A percentile compares a stretch with the other conserved stretches of the same genome.
These are phyloP conservation scores for Ophion ellenae DNA, from an alignment of 2,888 invertebrate genomes.

Conservation along the genomic window DNA sequence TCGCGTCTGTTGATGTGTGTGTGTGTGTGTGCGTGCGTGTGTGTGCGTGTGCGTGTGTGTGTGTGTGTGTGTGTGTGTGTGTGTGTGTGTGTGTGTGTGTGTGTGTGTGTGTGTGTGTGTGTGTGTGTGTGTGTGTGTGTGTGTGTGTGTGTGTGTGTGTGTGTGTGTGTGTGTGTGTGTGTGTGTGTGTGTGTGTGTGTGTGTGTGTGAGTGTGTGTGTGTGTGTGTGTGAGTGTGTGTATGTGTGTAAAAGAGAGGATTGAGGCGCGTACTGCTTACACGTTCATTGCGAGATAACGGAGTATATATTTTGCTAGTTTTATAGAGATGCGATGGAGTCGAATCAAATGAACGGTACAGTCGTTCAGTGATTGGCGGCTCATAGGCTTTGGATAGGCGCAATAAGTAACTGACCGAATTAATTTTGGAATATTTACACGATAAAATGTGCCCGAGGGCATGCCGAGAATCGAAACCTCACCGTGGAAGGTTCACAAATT, in stretches of 20 bases:
- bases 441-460: not conserved
- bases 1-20: constrained; percentile 1
- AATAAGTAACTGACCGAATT: not conserved
- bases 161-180: no score
- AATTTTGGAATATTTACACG: not conserved
- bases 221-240: no score
- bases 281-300: constrained; percentile 38
- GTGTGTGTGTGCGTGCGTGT: no score
- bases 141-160: no score
- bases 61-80: no score
- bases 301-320: constrained; percentile 44
- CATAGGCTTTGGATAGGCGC: constrained; percentile 2
- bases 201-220: no score
- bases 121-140: no score
- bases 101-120: no score
- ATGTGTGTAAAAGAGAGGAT: constrained; percentile 7
- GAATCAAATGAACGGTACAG: constrained; percentile 15
- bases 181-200: no score
- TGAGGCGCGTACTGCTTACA: constrained; percentile 47
- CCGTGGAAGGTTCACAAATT: not conserved
- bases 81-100: no score
- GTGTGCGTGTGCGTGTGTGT: no score
- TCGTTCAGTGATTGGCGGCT: constrained; percentile 18
- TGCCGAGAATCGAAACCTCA: not conserved
- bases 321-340: constrained; percentile 9